Conservation (phyloP, 2,797 vertebrate genomes). For the Apodemus agrarius region DNA sequence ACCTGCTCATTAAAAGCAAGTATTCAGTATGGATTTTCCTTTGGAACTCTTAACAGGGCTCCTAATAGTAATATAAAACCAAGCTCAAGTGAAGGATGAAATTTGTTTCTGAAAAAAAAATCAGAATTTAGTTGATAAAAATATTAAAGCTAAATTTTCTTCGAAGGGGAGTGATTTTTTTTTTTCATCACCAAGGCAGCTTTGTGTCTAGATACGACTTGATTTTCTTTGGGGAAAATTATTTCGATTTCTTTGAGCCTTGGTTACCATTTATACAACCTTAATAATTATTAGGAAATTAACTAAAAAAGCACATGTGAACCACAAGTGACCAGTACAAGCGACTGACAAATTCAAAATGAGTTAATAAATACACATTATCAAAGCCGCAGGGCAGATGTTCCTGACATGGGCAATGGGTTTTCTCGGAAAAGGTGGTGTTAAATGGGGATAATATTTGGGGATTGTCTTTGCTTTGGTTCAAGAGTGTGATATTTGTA, state of each 20-base stretch:
- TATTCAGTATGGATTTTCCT: background rate
- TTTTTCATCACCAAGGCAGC: background rate
- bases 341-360: background rate
- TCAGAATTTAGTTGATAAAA: slow-evolving; percentile 8
- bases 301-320: background rate
- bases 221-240: slow-evolving; percentile 11
- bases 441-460: background rate
- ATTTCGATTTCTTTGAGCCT: slow-evolving; percentile 39
- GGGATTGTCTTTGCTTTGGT: background rate
- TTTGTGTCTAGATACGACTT: slow-evolving; percentile 18
- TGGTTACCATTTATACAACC: background rate
- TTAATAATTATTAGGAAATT: slow-evolving; percentile 21
- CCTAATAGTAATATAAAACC: background rate
- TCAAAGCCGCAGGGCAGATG: background rate
- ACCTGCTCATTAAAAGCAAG: background rate
- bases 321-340: background rate
- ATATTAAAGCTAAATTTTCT: slow-evolving; percentile 37
- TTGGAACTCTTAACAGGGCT: background rate
- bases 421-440: slow-evolving; percentile 8
- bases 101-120: background rate
- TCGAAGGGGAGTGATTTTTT: background rate
- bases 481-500: background rate
- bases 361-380: background rate
- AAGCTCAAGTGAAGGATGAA: background rate
- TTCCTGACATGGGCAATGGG: background rate